phyloP scores from a whole-genome alignment of 1,140 invertebrate genomes.

The Neuroterus valhalla region DNA sequence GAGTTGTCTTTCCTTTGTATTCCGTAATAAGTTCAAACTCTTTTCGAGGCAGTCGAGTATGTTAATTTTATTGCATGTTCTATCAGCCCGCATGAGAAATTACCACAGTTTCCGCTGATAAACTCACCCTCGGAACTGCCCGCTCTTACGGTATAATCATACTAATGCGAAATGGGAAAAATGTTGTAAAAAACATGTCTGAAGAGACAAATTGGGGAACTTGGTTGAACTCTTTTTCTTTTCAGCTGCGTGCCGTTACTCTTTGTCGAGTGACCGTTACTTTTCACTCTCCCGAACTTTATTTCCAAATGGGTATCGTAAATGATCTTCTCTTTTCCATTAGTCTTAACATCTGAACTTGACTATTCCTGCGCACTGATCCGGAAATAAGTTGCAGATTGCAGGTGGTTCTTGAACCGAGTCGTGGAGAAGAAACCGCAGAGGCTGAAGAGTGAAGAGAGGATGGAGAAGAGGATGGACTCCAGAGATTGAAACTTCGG shows the following conservation, averaged over 20 bases:
- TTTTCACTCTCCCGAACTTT: neutral
- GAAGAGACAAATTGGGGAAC: neutral
- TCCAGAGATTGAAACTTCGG: neutral
- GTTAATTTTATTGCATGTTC: slow-evolving; percentile 16
- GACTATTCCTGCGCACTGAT: slow-evolving; percentile 1
- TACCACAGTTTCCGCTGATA: slow-evolving; percentile 28
- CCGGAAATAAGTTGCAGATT: slow-evolving; percentile 18
- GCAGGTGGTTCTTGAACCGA: neutral
- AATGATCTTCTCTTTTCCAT: slow-evolving; percentile 6
- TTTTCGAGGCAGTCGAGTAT: slow-evolving; percentile 21
- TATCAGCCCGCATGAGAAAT: slow-evolving; percentile 26
- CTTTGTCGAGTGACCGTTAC: slow-evolving; percentile 5
- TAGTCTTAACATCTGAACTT: slow-evolving; percentile 18
- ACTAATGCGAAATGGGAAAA: neutral
- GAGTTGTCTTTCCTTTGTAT: slow-evolving; percentile 16
- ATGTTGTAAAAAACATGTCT: neutral
- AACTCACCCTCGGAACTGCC: slow-evolving; percentile 16
- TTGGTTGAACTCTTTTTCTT: neutral
- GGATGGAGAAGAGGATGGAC: neutral
- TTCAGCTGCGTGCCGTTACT: neutral
- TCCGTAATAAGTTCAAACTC: neutral
- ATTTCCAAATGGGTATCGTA: slow-evolving; percentile 1
- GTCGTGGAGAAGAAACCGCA: neutral
- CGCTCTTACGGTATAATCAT: neutral
- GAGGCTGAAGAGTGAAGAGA: slow-evolving; percentile 22